A percentile compares a stretch with the other conserved stretches of the same genome.
Evolutionary conservation across 1,140 invertebrate species (phyloP).

Genomic region (Philotrypesis tridentata): DNA sequence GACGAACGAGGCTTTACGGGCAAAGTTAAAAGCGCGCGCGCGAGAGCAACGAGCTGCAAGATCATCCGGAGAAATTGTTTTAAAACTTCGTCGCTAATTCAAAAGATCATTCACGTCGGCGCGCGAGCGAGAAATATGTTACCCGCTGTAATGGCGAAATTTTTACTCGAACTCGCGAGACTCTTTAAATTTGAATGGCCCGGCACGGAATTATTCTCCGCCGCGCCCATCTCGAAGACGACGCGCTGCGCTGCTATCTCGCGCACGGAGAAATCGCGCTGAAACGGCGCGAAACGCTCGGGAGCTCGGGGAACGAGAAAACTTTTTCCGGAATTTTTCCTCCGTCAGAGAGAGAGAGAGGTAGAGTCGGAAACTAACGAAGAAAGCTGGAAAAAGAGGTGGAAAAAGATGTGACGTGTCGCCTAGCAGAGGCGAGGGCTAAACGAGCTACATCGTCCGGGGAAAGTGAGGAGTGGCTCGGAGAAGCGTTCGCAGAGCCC

Average conservation of each 20-base stretch:
- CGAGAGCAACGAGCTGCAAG: neutral
- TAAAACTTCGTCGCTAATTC: neutral
- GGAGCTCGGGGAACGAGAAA: neutral
- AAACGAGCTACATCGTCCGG: neutral
- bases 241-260: too few species aligned
- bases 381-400: neutral
- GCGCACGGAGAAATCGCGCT: too few species aligned
- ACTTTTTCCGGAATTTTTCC: neutral
- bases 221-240: too few species aligned
- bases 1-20: neutral
- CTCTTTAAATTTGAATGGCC: too few species aligned
- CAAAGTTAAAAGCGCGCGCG: neutral
- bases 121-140: too few species aligned
- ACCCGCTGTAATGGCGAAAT: too few species aligned
- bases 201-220: too few species aligned
- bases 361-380: neutral
- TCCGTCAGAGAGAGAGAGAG: too few species aligned
- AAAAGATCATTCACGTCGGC: too few species aligned
- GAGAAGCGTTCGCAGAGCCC: conserved; percentile 43
- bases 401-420: neutral
- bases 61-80: neutral
- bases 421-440: neutral
- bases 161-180: too few species aligned
- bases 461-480: neutral
- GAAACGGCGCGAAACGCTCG: neutral